These are phyloP conservation scores for Plestiodon gilberti DNA, from an alignment of 2,113 vertebrate species.

Conservation along the genomic window DNA sequence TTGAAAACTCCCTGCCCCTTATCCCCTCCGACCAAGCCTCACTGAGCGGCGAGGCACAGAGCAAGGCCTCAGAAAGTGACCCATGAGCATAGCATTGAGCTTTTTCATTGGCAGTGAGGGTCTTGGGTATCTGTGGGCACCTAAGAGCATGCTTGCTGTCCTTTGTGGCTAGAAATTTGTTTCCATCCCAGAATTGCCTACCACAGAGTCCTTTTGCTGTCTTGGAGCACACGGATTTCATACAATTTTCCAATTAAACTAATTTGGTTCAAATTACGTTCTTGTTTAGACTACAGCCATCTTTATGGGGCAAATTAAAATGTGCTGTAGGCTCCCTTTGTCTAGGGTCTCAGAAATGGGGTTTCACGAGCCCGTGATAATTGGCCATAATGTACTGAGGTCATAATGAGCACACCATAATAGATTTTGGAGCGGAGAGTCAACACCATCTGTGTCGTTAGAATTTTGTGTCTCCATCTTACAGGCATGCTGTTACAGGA, in stretches of 20 bases:
- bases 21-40: too few relatives aligned
- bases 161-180: too few relatives aligned
- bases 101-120: not conserved
- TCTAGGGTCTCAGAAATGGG: not conserved
- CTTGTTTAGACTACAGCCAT: not conserved
- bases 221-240: not conserved
- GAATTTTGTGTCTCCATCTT: not conserved
- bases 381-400: accelerated
- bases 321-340: not conserved
- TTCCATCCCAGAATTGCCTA: too few relatives aligned
- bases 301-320: not conserved
- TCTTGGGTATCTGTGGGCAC: not conserved
- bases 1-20: too few relatives aligned
- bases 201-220: not conserved
- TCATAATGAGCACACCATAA: not conserved
- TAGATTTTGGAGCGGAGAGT: not conserved
- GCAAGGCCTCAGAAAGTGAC: too few relatives aligned
- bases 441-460: not conserved
- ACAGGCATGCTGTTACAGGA: accelerated
- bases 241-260: not conserved
- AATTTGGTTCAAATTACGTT: not conserved
- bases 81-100: too few relatives aligned
- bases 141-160: not conserved
- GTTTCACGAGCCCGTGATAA: accelerated
- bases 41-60: too few relatives aligned